Percentiles rank a stretch among this genome's conserved stretches.
phyloP scores from a whole-genome alignment of 2,888 invertebrate species.

The Tridacna crocea region DNA sequence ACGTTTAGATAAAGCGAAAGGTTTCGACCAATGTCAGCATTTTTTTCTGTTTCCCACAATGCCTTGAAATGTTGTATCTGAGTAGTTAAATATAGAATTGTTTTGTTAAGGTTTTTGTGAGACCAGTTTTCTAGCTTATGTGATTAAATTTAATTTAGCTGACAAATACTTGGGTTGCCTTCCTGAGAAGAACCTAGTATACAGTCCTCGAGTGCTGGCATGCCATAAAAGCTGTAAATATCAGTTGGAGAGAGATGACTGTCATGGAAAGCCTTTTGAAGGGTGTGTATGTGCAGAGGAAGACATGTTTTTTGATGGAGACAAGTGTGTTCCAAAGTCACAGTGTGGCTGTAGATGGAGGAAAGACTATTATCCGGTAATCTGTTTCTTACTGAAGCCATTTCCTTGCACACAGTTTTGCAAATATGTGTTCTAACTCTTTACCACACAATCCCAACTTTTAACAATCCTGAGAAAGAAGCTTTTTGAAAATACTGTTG shows the following conservation, averaged over 20 bases:
- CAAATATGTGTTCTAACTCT: not conserved
- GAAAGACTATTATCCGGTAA: conserved; percentile 11
- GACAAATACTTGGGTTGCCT: conserved; percentile 17
- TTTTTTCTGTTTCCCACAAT: too few species aligned
- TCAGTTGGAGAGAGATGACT: not conserved
- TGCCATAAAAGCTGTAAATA: conserved; percentile 12
- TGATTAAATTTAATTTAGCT: not conserved
- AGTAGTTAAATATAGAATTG: too few species aligned
- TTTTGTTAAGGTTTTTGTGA: too few species aligned
- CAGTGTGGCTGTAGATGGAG: conserved; percentile 17
- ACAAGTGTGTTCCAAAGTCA: conserved; percentile 17
- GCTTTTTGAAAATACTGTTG: too few species aligned
- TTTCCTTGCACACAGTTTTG: not conserved
- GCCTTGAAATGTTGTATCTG: too few species aligned
- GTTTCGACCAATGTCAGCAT: too few species aligned
- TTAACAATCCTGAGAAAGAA: too few species aligned
- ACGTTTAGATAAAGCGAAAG: too few species aligned
- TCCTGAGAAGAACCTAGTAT: not conserved
- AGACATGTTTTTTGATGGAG: not conserved
- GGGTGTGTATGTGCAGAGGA: conserved; percentile 18
- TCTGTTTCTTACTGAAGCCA: not conserved
- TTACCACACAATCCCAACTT: too few species aligned
- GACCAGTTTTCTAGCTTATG: too few species aligned
- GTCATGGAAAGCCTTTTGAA: not conserved
- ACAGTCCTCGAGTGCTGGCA: not conserved